Evolutionary conservation across 2,888 invertebrate species (phyloP).

Genomic region (Eledona agricola): DNA sequence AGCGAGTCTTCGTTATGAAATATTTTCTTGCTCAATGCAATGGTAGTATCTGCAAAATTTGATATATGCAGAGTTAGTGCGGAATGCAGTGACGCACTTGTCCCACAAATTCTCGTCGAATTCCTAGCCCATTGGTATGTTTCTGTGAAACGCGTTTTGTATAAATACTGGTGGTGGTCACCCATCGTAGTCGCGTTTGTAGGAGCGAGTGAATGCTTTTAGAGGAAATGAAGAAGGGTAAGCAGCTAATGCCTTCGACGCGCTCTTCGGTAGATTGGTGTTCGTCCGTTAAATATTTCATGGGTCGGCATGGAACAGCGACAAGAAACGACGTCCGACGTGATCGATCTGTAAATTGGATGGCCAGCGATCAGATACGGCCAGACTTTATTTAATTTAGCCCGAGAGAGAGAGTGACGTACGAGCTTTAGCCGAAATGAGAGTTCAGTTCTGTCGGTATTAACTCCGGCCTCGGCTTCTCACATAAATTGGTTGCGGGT

Average conservation of each 20-base stretch:
- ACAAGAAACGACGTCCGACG: constrained; percentile 44
- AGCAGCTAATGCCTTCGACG: constrained; percentile 60
- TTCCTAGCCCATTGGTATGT: too few relatives aligned
- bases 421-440: constrained; percentile 35
- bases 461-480: constrained; percentile 49
- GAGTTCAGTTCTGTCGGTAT: constrained; percentile 44
- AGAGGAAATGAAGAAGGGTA: constrained; percentile 59
- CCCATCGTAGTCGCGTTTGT: too few relatives aligned
- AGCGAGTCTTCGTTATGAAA: too few relatives aligned
- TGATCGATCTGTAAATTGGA: constrained; percentile 59
- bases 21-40: too few relatives aligned
- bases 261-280: constrained; percentile 61
- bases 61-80: too few relatives aligned
- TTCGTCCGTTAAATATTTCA: constrained; percentile 61
- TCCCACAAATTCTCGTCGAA: too few relatives aligned
- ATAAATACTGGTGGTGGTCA: too few relatives aligned
- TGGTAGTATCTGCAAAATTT: too few relatives aligned
- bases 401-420: constrained; percentile 50
- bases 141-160: too few relatives aligned
- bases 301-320: constrained; percentile 43
- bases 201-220: constrained; percentile 55
- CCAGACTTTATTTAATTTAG: constrained; percentile 61
- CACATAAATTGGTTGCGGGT: constrained; percentile 60
- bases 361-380: constrained; percentile 58
- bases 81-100: too few relatives aligned